phyloP scores from a whole-genome alignment of 2,797 vertebrate species.

The Microchirus variegatus region DNA sequence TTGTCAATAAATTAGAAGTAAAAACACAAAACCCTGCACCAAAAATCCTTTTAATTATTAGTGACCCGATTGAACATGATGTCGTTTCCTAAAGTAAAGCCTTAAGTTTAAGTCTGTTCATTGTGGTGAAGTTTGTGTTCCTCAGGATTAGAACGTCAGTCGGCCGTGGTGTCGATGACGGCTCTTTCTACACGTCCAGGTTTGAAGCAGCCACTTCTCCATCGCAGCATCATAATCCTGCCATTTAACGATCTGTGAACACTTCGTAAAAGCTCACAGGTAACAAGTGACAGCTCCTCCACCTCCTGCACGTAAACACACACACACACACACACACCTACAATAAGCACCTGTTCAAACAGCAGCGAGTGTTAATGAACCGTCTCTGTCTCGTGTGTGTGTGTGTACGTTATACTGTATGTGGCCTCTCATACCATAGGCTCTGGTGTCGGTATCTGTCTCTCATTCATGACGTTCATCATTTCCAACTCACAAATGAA shows the following conservation, averaged over 20 bases:
- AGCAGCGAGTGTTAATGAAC: slow-evolving; percentile 76
- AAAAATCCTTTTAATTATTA: no score
- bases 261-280: slow-evolving; percentile 38
- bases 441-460: slow-evolving; percentile 14
- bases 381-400: slow-evolving; percentile 33
- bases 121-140: no score
- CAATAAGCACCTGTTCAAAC: slow-evolving; percentile 81
- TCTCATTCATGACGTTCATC: background rate
- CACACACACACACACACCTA: slow-evolving; percentile 24
- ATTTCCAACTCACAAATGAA: no score
- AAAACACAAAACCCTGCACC: no score
- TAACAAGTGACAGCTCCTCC: slow-evolving; percentile 56
- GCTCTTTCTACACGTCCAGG: no score
- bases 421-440: slow-evolving; percentile 25
- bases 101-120: no score
- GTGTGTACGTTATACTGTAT: slow-evolving; percentile 30
- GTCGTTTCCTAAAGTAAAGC: no score
- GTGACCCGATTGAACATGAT: no score
- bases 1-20: no score
- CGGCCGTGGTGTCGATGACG: no score
- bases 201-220: background rate
- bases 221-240: slow-evolving; percentile 12
- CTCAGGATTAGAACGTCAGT: no score
- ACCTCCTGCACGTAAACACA: slow-evolving; percentile 31
- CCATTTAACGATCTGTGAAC: slow-evolving; percentile 1